A percentile compares a stretch with the other conserved stretches of the same genome.
Evolutionary conservation across 2,797 vertebrate genomes (phyloP).

Genomic region (Danio kyathit): DNA sequence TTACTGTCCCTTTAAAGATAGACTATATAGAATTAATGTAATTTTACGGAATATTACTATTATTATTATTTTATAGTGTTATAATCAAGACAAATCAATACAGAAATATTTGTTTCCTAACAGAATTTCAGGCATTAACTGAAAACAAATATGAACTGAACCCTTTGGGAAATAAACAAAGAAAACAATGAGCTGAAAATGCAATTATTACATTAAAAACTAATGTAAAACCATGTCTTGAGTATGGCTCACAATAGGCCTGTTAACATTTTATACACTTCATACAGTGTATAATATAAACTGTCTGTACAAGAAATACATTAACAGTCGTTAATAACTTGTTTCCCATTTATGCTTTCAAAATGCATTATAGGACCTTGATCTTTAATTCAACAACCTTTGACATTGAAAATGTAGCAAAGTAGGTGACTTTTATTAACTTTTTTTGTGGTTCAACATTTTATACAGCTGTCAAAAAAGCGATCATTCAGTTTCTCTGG

Average conservation of each 20-base stretch:
- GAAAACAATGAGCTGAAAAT: constrained; percentile 4
- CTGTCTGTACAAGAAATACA: no score
- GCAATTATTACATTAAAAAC: constrained; percentile 11
- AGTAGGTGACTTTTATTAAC: no score
- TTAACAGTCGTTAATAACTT: no score
- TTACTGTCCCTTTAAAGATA: neutral
- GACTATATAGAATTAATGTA: neutral
- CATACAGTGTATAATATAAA: neutral
- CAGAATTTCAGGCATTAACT: neutral
- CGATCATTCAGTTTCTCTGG: no score
- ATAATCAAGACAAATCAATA: neutral
- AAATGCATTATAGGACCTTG: no score
- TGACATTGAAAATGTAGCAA: no score
- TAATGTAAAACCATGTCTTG: constrained; percentile 20
- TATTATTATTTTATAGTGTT: no score
- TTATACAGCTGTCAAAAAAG: no score
- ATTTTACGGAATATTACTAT: neutral
- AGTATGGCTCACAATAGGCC: constrained; percentile 18
- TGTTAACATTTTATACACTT: constrained; percentile 2
- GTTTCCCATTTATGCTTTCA: no score
- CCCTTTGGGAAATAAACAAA: constrained; percentile 32
- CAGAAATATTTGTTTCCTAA: neutral
- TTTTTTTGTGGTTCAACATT: no score
- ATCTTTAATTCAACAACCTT: no score
- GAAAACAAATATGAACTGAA: neutral